Percentiles rank a stretch among this genome's conserved stretches.
These are phyloP conservation scores for Podocnemis expansa DNA, from an alignment of 2,113 vertebrate species.

Conservation along the genomic window DNA sequence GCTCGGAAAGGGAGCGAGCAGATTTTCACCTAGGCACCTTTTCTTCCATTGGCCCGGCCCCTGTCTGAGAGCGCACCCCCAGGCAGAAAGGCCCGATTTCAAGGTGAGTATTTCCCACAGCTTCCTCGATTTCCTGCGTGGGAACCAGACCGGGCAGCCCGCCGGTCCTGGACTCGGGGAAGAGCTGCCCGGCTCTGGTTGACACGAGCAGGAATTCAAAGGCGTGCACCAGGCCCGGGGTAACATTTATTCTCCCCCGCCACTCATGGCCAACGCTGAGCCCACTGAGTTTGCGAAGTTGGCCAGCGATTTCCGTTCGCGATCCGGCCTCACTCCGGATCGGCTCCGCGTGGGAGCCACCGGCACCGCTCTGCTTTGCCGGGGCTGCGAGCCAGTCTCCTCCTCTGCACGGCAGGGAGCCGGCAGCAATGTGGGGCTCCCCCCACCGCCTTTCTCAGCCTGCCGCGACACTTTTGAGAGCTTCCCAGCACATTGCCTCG, in stretches of 20 bases:
- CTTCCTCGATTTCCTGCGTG: background rate
- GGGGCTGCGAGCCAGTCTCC: too few relatives aligned
- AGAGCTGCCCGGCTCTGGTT: background rate
- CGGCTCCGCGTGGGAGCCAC: background rate
- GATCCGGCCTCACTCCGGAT: background rate
- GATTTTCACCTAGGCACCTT: too few relatives aligned
- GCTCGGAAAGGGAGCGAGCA: too few relatives aligned
- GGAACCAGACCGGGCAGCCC: background rate
- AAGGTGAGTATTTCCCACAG: too few relatives aligned
- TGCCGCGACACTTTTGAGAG: conserved; percentile 57
- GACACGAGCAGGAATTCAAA: background rate
- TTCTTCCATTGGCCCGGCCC: background rate
- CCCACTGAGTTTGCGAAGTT: background rate
- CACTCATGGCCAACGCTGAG: background rate
- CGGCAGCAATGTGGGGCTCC: background rate
- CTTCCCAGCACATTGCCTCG: too few relatives aligned
- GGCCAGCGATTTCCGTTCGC: background rate
- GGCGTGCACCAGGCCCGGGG: background rate
- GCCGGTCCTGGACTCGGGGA: too few relatives aligned
- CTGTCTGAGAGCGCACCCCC: too few relatives aligned
- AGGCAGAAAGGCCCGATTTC: background rate
- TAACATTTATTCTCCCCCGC: background rate
- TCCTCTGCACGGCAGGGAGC: too few relatives aligned
- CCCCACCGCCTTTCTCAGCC: conserved; percentile 50
- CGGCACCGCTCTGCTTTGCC: too few relatives aligned